Evolutionary conservation across 2,113 vertebrate genomes (phyloP), one percentile per base, ranked within the genome.

Genomic region (Lophochroa leadbeateri): DNA sequence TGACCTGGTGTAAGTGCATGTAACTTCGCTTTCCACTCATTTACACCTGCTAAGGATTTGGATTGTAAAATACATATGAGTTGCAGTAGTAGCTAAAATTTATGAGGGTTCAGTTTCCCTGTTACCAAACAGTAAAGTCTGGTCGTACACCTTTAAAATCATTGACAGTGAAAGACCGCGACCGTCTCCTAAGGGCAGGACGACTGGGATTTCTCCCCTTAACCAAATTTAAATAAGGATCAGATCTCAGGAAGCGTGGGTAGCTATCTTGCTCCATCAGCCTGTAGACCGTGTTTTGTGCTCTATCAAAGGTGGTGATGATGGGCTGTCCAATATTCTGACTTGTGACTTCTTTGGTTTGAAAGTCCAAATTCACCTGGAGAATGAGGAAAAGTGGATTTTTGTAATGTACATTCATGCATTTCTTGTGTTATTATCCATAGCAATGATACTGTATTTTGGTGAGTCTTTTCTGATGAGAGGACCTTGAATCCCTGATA

Each of bases 261-360:
- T 99, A 99, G 94, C 98, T 99, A 98, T 99, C 99, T 94, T 99
- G 99, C 93, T 99, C 99, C 99, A 99, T 99, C 95, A 99, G 98
- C 92, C 97, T 97, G 95, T 99, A 99, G 41, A 99, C 98, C 90
- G 97, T 99, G 85, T 53, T 98, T 96, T 99, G 99, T 4, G 99
- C 99, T 1, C 93, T 94, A 5, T 99, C 98, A 31, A 99, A 99
- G 37, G 98, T 98, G 70, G 97, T 97, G 46, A 49, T 63, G 20
- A 77, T 20, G 11, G 96, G 95, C 37, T 58, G 79, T 9, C 33
- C 52, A 1, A 97, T 55, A 6, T 20, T 83, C 79, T 71, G 93
- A 33, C 86, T 93, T 1, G 93, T 96, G 20, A 11, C 39, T 71
- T 96, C 95, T 72, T 70, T 96, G 82, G 92, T 97, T 31, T 95